Evolutionary conservation across 2,888 invertebrate species (phyloP).

Genomic region (Tridacna crocea): DNA sequence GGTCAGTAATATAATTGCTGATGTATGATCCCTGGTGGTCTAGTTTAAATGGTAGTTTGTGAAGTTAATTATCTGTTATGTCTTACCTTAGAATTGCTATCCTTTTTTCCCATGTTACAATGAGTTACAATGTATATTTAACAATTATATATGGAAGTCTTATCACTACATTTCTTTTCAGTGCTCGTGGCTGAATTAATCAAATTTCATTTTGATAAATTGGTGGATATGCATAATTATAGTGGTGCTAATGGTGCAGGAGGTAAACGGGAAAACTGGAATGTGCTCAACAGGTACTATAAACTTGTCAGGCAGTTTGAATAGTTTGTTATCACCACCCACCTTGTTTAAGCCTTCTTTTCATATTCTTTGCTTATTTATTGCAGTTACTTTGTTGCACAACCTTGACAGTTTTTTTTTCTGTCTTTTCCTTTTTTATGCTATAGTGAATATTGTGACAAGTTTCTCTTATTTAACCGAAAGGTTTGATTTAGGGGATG

Average conservation of each 20-base stretch:
- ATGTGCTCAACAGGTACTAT: conserved; percentile 60
- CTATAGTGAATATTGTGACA: neutral
- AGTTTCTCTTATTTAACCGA: neutral
- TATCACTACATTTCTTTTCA: conserved; percentile 55
- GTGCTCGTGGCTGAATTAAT: conserved; percentile 83
- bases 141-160: too few relatives aligned
- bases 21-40: too few relatives aligned
- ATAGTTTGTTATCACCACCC: neutral
- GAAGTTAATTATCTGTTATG: too few relatives aligned
- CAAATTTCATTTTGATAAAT: conserved; percentile 77
- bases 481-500: too few relatives aligned
- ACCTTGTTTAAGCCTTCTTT: neutral
- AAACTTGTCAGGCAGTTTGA: neutral
- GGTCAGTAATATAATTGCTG: too few relatives aligned
- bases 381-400: neutral
- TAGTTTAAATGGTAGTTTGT: too few relatives aligned
- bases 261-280: conserved; percentile 73
- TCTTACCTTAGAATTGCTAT: too few relatives aligned
- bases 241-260: conserved; percentile 68
- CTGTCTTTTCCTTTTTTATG: neutral
- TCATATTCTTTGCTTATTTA: neutral
- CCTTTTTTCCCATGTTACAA: too few relatives aligned
- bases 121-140: too few relatives aligned
- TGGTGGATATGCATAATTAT: conserved; percentile 82
- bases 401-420: neutral